Evolutionary conservation across 2,113 vertebrate species (phyloP), one percentile per base, ranked within the genome.

Genomic region (Apus apus): DNA sequence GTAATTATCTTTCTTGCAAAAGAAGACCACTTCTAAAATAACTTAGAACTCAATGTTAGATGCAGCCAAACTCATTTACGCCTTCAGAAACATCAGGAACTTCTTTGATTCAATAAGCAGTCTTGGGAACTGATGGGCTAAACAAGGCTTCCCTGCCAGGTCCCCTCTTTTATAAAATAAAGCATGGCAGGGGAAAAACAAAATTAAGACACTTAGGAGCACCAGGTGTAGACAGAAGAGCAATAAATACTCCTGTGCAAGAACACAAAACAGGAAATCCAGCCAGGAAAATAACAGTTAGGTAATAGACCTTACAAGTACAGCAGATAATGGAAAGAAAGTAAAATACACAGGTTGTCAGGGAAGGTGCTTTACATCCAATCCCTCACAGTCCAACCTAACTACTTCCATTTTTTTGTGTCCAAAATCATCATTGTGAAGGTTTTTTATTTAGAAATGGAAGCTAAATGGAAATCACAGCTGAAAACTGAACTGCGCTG

Each of bases 61-160:
- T 73, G 51, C 30, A 90, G 36, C 34, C 13, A 6, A 81, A 61
- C 30, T 70, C 46, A 43, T 82, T 92, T 85, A 93, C 1, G 2
- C 74, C 46, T 87, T 93, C 92, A 81, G 88, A 94, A 95, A 72
- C 65, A 84, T 74, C 86, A 82, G 88, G 70, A 94, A 90, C 34
- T 48, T 94, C 45, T 96, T 89, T 87, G 38, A 54, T 54, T 87
- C 15, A 3, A 62, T 61, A 86, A 96, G 94, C 30, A 57, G 29
- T 82, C 84, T 40, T 65, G 70, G 83, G 72, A 89, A 82, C 45
- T 36, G 53, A 72, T 57, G 46, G 64, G n/a, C 68, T 86, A 87
- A 96, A 86, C 32, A 87, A 94, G 56, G 40, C 38, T 90, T 93
- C 73, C 83, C 88, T 87, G 73, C 76, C 88, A 86, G 83, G 50